These are phyloP conservation scores for Tragopan temminckii DNA, from an alignment of 2,797 vertebrate species.

Conservation along the genomic window DNA sequence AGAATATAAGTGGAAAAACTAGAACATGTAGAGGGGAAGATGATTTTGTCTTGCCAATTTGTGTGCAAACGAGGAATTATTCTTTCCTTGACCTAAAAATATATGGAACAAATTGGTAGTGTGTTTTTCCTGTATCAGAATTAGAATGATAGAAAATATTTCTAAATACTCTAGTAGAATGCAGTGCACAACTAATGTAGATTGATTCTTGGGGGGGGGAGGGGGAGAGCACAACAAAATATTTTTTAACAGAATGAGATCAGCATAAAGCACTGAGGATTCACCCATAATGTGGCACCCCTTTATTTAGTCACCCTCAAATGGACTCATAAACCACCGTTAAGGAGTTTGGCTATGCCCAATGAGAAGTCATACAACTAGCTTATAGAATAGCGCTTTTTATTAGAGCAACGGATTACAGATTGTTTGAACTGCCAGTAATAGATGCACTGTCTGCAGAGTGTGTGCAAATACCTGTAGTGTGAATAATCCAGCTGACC, in stretches of 20 bases:
- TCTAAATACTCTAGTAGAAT: neutral
- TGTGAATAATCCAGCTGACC: neutral
- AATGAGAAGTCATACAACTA: neutral
- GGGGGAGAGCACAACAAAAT: rapidly evolving
- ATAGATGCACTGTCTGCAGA: neutral
- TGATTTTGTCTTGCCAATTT: neutral
- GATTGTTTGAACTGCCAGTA: neutral
- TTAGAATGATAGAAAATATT: neutral
- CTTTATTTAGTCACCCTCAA: neutral
- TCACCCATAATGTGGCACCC: neutral
- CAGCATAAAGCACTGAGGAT: neutral
- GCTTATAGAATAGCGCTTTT: neutral
- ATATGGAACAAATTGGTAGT: neutral
- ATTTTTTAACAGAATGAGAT: neutral
- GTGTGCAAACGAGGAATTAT: neutral
- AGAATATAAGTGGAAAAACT: neutral
- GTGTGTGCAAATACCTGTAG: neutral
- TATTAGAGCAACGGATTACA: neutral
- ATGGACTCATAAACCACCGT: neutral
- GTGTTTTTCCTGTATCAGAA: neutral
- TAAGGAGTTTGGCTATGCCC: neutral
- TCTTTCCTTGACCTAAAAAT: neutral
- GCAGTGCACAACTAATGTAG: rapidly evolving
- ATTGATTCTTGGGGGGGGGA: neutral
- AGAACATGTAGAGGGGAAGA: neutral